Base-by-base conservation (phyloP, 2,888 invertebrate species). In the Zaprionus obscuricornis region DNA sequence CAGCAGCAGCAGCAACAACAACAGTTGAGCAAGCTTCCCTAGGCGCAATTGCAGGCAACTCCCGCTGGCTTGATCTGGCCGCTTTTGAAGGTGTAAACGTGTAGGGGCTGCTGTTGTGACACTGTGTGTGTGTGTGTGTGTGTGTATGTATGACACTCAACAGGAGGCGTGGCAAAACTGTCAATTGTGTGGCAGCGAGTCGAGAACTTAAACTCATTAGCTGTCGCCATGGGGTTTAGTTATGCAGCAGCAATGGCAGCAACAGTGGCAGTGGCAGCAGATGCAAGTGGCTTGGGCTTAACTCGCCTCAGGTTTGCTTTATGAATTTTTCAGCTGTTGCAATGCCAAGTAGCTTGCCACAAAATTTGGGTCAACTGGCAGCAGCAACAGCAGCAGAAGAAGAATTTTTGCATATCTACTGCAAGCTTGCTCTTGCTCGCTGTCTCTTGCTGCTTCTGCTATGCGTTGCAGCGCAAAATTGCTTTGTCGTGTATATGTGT, bases 191-290 rank as follows among this genome's bases (percentile, higher is more conserved):
- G 75, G 68, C 68, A 71, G 62, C 62, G 58, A 71, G 74, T 65
- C 63, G 65, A 76, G 74, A 79, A 79, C 79, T 83, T 83, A 83
- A 79, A 79, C 78, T 79, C 78, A 79, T 79, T 79, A 79, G 83
- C 79, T 67, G 62, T 66, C 65, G 66, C 83, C 76, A 65, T 36
- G 71, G 65, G 83, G 62, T 36, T 79, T 66, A 66, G 67, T 63
- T 66, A 81, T 77, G 76, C 79, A 67, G 51, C 62, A 49, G n/a
- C n/a, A n/a, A n/a, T n/a, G 29, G 42, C 24, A 43, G 50, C 47
- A 26, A 5, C 24, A 50, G 54, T 3, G 17, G 29, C 57, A n/a
- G n/a, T n/a, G n/a, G n/a, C n/a, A n/a, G n/a, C n/a, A n/a, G n/a
- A 33, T n/a, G 46, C 29, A 20, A 16, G 46, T 29, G 43, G 29